Evolutionary conservation across 2,797 vertebrate species (phyloP).

Genomic region (Toxotes lorentzi): DNA sequence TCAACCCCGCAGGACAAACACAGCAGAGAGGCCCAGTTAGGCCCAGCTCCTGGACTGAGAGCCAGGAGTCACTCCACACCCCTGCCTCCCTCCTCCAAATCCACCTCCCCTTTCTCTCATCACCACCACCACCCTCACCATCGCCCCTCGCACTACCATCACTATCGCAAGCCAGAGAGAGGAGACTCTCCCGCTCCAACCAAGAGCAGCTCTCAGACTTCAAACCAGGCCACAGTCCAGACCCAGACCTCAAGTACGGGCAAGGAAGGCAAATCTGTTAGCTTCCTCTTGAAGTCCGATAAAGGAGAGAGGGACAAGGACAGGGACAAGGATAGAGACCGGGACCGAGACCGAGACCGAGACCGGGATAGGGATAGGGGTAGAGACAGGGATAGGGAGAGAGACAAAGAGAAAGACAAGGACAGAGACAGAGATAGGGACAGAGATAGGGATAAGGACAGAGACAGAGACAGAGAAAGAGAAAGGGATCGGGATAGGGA

Average conservation of each 20-base stretch:
- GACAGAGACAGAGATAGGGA: constrained; percentile 46
- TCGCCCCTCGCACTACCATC: constrained; percentile 90
- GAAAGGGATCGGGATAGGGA: constrained; percentile 65
- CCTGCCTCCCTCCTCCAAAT: constrained; percentile 90
- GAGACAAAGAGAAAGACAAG: constrained; percentile 8
- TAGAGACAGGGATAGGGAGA: background rate
- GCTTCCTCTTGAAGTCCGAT: constrained; percentile 86
- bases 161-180: constrained; percentile 89
- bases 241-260: constrained; percentile 81
- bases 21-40: constrained; percentile 83
- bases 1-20: constrained; percentile 82
- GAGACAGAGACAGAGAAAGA: constrained; percentile 17
- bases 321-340: constrained; percentile 70
- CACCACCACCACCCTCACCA: constrained; percentile 90
- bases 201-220: constrained; percentile 76
- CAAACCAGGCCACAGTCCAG: constrained; percentile 81
- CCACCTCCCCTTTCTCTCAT: constrained; percentile 87
- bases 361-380: background rate
- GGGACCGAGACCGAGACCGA: constrained; percentile 7
- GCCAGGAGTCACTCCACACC: constrained; percentile 95
- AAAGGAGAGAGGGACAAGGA: constrained; percentile 86
- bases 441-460: constrained; percentile 20
- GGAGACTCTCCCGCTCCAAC: constrained; percentile 85
- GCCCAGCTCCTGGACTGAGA: constrained; percentile 86
- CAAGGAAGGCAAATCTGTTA: constrained; percentile 88